Conservation (phyloP, 2,797 vertebrate genomes). For the Peromyscus nudipes region DNA sequence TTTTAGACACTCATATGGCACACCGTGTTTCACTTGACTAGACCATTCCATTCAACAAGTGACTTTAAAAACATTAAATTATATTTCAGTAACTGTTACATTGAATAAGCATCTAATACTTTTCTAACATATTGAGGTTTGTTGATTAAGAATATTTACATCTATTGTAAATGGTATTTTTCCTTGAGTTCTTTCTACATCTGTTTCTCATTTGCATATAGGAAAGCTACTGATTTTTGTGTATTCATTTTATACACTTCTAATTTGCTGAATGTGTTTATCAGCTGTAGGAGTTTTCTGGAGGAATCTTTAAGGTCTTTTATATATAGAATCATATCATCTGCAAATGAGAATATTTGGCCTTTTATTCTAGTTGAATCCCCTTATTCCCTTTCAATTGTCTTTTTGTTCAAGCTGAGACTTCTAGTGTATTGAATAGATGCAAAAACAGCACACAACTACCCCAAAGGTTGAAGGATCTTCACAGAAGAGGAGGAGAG, state of each 20-base stretch:
- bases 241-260: not conserved
- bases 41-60: not conserved
- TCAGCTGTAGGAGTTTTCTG: not conserved
- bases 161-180: not conserved
- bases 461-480: not conserved
- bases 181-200: not conserved
- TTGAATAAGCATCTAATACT: slow-evolving; percentile 9
- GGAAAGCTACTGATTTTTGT: not conserved
- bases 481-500: not conserved
- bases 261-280: not conserved
- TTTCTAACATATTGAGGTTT: not conserved
- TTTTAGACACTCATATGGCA: not conserved
- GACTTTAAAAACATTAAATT: not conserved
- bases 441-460: not conserved
- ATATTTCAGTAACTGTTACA: not conserved
- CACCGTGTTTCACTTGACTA: not conserved
- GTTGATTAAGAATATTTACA: not conserved
- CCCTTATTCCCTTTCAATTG: not conserved
- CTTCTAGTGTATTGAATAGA: not conserved
- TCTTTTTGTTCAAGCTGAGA: not conserved
- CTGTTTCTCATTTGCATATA: not conserved
- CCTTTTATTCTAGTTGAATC: no score
- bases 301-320: not conserved
- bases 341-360: not conserved
- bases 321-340: not conserved